Conservation (phyloP, 2,888 invertebrate species). For the Apeira syringaria region DNA sequence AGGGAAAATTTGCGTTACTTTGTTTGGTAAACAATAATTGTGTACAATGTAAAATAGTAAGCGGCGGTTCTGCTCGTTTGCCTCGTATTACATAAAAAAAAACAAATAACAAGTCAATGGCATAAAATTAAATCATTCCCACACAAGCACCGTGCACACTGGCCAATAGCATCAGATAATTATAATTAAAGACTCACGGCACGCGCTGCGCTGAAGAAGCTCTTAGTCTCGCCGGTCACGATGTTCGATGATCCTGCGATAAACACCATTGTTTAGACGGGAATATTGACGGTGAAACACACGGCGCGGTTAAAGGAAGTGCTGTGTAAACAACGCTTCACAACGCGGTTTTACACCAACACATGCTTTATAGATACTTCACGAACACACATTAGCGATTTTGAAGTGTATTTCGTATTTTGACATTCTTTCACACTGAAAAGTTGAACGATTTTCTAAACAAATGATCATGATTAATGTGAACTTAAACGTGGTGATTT, state of each 20-base stretch:
- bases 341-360: constrained; percentile 11
- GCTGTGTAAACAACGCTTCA: constrained; percentile 28
- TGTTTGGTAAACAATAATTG: too few species aligned
- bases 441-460: too few species aligned
- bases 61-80: too few species aligned
- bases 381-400: too few species aligned
- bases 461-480: too few species aligned
- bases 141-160: constrained; percentile 9
- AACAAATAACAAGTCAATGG: too few species aligned
- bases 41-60: too few species aligned
- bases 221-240: constrained; percentile 95
- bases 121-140: not conserved
- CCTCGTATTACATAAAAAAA: too few species aligned
- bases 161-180: constrained; percentile 25
- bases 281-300: constrained; percentile 10
- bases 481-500: too few species aligned
- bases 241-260: constrained; percentile 91
- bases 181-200: constrained; percentile 85
- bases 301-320: constrained; percentile 18
- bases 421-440: too few species aligned
- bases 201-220: constrained; percentile 95
- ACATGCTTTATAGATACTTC: constrained; percentile 5
- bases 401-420: not conserved
- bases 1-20: not conserved
- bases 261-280: constrained; percentile 57